phyloP scores from a whole-genome alignment of 2,888 invertebrate genomes.

The Eristalinus sepulchralis region DNA sequence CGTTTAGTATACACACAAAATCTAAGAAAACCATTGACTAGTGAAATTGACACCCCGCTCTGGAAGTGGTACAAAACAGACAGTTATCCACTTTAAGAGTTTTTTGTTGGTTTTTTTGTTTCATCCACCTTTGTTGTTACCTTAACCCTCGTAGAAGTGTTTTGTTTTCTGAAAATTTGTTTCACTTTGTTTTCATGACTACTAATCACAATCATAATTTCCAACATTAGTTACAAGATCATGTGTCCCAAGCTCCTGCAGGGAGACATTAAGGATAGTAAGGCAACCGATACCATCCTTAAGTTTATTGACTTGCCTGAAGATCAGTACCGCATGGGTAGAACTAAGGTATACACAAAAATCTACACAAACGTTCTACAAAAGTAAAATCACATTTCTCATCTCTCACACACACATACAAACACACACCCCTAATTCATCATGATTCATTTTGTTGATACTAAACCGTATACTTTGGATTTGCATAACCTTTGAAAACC shows the following conservation, averaged over 20 bases:
- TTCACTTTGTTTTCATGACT: not conserved
- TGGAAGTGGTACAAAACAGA: not conserved
- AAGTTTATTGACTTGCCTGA: conserved; percentile 91
- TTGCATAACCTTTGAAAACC: not conserved
- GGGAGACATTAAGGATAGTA: conserved; percentile 82
- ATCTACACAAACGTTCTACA: conserved; percentile 38
- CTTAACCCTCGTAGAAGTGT: not conserved
- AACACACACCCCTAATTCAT: conserved; percentile 10
- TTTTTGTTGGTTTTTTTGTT: not conserved
- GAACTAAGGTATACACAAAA: conserved; percentile 92
- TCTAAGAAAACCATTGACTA: not conserved
- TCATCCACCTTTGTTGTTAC: not conserved
- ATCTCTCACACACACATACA: not conserved
- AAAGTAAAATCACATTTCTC: not conserved
- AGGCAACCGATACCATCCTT: conserved; percentile 92
- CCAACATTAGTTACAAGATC: conserved; percentile 92
- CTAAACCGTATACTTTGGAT: not conserved
- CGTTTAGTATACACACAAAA: not conserved
- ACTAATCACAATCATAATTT: conserved; percentile 33
- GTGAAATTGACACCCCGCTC: not conserved
- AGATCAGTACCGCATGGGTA: conserved; percentile 97
- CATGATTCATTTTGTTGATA: conserved; percentile 32
- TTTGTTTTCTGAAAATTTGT: conserved; percentile 10
- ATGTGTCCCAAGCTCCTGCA: conserved; percentile 94
- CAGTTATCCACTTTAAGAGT: not conserved